Base-by-base conservation (phyloP, 2,113 vertebrate species). In the Piaya cayana region DNA sequence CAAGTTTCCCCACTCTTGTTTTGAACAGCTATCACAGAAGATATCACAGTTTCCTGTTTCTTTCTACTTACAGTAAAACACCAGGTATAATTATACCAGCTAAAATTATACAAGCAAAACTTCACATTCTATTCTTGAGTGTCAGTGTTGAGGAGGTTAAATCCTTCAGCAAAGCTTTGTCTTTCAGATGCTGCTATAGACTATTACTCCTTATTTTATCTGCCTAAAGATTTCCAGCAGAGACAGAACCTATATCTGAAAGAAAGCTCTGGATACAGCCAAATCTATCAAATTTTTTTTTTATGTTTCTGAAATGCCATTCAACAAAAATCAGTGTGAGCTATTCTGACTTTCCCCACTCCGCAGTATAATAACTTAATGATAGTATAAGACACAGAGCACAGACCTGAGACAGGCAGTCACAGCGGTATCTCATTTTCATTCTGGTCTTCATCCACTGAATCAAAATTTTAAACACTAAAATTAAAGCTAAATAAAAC, bases 361-460 rank as follows among this genome's bases (percentile, higher is more conserved):
- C 50, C 79, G 32, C 7, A 52, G 8, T 81, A 55, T 74, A 92
- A 93, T 47, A 74, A 15, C 64, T 93, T 94, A 96, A 93, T 88
- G 86, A 90, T 56, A 94, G 34, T 32, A 43, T 86, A 52, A 93
- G 43, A 59, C 55, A 83, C 32, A 67, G 77, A 52, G 68, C 42
- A 83, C 20, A 81, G 72, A 94, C 60, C 55, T 88, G 72, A 90
- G 68, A 88, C 76, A 92, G 52, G 37, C 58, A 93, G 55, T 70
- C 88, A 84, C 25, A 92, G 74, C 39, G 91, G 36, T 82, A 79
- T 42, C 45, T 94, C 64, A 76, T 96, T 97, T 95, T 92, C 87
- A 91, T 67, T 30, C 58, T 15, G 5, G 63, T 95, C 12, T 87
- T 25, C 78, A 79, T 79, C 37, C 49, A 58, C 30, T 13, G 12